phyloP scores from a whole-genome alignment of 2,888 invertebrate species.

The Apamea anceps region DNA sequence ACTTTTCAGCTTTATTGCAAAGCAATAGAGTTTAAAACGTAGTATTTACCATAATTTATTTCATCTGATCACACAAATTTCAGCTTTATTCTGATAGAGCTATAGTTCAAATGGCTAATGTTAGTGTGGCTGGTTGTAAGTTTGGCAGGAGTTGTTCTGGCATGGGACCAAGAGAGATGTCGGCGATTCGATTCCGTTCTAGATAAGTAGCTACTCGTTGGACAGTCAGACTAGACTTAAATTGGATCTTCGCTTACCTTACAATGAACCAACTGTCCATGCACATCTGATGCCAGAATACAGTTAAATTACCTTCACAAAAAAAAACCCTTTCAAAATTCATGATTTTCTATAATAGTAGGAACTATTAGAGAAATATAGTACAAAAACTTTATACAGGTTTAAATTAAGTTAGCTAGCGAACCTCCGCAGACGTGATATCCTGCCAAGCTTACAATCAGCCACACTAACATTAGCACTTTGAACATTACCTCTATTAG shows the following conservation, averaged over 20 bases:
- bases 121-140: conserved; percentile 2
- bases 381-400: background rate
- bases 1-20: conserved; percentile 38
- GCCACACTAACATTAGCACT: background rate
- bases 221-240: conserved; percentile 38
- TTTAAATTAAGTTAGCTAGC: too few relatives aligned
- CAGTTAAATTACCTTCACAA: background rate
- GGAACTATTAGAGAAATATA: too few relatives aligned
- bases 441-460: conserved; percentile 27
- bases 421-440: too few relatives aligned
- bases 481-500: background rate
- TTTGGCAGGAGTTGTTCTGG: conserved; percentile 45
- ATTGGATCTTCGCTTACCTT: conserved; percentile 40
- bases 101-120: conserved; percentile 13
- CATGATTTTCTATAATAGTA: background rate
- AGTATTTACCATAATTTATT: background rate
- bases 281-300: background rate
- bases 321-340: background rate
- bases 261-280: background rate
- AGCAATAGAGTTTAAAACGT: conserved; percentile 28
- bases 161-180: conserved; percentile 49
- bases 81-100: background rate
- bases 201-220: conserved; percentile 51
- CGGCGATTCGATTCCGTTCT: conserved; percentile 55
- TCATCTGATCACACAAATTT: background rate